Evolutionary conservation across 2,113 vertebrate genomes (phyloP).

Genomic region (Cololabis saira): DNA sequence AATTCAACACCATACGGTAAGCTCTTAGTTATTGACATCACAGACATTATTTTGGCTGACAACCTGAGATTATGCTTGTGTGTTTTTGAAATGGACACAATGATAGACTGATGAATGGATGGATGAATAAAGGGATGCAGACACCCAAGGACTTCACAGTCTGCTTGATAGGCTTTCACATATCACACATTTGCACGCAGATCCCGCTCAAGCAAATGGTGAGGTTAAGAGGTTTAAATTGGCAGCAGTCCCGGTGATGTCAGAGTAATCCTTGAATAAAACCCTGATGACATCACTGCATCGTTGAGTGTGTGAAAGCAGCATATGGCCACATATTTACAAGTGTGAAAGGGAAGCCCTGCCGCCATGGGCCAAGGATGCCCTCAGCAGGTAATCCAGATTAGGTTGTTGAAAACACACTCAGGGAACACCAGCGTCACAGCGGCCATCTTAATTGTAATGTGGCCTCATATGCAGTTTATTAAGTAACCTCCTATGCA

Average conservation of each 20-base stretch:
- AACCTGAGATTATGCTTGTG: not conserved
- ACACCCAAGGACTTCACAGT: not conserved
- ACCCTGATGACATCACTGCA: conserved; percentile 70
- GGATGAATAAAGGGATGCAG: not conserved
- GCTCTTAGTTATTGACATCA: conserved; percentile 4
- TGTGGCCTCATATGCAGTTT: conserved; percentile 18
- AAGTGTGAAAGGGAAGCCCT: conserved; percentile 50
- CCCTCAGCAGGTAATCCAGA: conserved; percentile 57
- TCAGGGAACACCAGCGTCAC: conserved; percentile 25
- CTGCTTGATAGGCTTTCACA: conserved; percentile 26
- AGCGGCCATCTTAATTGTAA: conserved; percentile 15
- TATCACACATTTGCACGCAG: conserved; percentile 36
- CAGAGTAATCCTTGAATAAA: conserved; percentile 77
- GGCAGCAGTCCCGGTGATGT: conserved; percentile 70
- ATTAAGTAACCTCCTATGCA: conserved; percentile 9
- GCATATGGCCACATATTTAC: conserved; percentile 33
- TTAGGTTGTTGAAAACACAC: conserved; percentile 54
- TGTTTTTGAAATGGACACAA: conserved; percentile 4
- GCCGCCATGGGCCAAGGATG: conserved; percentile 23
- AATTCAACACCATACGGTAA: not conserved
- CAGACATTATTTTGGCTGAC: conserved; percentile 5
- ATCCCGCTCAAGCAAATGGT: conserved; percentile 60
- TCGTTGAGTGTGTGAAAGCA: conserved; percentile 36
- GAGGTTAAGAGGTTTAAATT: conserved; percentile 76
- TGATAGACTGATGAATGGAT: conserved; percentile 32